phyloP scores from a whole-genome alignment of 2,113 vertebrate species.

The Solenodon paradoxus region DNA sequence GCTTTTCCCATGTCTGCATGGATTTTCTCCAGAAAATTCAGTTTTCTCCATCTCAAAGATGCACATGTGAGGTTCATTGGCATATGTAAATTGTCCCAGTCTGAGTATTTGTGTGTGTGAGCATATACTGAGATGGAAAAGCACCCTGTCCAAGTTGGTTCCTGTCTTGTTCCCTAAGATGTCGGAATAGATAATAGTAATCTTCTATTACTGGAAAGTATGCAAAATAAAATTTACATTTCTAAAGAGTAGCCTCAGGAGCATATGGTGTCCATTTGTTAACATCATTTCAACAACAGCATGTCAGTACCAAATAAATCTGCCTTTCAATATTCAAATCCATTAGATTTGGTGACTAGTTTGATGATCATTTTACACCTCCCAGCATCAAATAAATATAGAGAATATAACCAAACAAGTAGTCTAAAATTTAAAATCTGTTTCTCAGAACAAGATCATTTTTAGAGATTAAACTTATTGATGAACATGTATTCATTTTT shows the following conservation, averaged over 20 bases:
- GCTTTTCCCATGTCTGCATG: background rate
- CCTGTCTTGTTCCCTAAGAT: background rate
- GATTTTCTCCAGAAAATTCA: background rate
- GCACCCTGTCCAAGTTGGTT: background rate
- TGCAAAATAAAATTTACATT: background rate
- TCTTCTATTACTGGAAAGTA: background rate
- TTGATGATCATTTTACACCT: constrained; percentile 6
- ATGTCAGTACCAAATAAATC: background rate
- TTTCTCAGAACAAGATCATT: background rate
- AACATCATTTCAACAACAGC: background rate
- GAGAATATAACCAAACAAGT: background rate
- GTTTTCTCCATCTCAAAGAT: background rate
- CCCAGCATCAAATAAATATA: background rate
- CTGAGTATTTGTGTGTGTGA: background rate
- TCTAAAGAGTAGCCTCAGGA: background rate
- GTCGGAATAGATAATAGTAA: background rate
- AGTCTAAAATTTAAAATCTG: background rate
- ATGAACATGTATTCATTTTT: background rate
- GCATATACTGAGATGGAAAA: too few species aligned
- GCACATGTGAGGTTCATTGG: background rate
- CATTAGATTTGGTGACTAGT: background rate
- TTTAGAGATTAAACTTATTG: background rate
- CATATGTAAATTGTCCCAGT: background rate
- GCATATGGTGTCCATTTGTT: background rate
- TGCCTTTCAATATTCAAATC: background rate